Percentiles rank a stretch among this genome's conserved stretches.
Evolutionary conservation across 1,140 invertebrate species (phyloP).

Genomic region (Aphidius ervi): DNA sequence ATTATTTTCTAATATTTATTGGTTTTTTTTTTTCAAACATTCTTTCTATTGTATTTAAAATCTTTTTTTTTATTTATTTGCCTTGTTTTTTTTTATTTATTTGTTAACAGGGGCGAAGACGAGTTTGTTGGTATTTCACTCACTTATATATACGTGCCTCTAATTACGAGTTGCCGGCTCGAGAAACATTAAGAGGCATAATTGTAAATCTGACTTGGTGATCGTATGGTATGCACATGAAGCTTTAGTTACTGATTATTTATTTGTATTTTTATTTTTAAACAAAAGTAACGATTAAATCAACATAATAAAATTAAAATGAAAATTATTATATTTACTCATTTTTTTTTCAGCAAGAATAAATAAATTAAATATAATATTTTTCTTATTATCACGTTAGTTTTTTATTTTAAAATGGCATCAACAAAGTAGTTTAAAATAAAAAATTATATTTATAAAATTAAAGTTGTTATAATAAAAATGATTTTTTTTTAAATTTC

Average conservation of each 20-base stretch:
- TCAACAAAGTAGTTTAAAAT: not conserved
- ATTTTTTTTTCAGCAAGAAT: not conserved
- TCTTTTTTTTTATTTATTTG: not conserved
- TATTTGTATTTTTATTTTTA: not conserved
- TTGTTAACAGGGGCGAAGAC: too few species aligned
- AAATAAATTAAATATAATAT: too few species aligned
- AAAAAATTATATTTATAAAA: not conserved
- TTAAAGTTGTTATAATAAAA: not conserved
- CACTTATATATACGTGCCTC: conserved; percentile 10
- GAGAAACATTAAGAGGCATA: conserved; percentile 5
- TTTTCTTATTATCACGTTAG: too few species aligned
- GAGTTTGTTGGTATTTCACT: too few species aligned
- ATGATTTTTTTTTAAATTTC: not conserved
- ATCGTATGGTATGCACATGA: not conserved
- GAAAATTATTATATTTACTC: too few species aligned
- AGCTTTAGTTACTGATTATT: not conserved
- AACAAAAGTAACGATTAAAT: not conserved
- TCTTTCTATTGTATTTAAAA: not conserved
- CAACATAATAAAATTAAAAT: not conserved
- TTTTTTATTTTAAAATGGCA: too few species aligned
- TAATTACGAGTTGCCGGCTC: conserved; percentile 12
- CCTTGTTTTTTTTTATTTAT: not conserved
- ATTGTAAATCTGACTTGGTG: conserved; percentile 11
- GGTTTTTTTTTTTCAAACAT: not conserved
- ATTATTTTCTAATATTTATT: conserved; percentile 1